Conservation (phyloP, 2,797 vertebrate species). For the Microtus californicus region DNA sequence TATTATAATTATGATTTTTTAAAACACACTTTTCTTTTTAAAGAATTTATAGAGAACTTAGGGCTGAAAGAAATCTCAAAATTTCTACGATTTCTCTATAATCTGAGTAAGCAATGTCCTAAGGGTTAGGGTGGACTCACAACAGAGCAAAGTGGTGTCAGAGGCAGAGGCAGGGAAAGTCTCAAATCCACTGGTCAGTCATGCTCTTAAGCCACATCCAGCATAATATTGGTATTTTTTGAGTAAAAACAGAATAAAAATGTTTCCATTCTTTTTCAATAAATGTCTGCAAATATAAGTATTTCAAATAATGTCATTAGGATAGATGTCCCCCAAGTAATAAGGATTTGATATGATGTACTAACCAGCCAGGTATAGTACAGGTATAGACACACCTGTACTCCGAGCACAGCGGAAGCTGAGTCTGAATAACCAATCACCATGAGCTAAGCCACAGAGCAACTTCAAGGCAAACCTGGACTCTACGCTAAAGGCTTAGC, state of each 20-base stretch:
- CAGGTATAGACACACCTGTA: not conserved
- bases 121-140: not conserved
- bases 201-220: no score
- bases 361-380: not conserved
- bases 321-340: not conserved
- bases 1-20: not conserved
- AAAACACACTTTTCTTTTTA: slow-evolving; percentile 1
- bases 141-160: not conserved
- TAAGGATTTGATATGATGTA: not conserved
- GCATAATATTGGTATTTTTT: not conserved
- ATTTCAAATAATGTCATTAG: slow-evolving; percentile 12
- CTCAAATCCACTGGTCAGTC: not conserved
- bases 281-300: not conserved
- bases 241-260: not conserved
- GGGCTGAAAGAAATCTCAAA: not conserved
- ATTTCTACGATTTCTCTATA: not conserved
- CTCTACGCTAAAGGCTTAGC: not conserved
- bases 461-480: not conserved
- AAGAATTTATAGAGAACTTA: not conserved
- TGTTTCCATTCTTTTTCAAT: not conserved
- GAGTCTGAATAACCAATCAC: not conserved
- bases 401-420: not conserved
- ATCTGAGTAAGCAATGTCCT: not conserved
- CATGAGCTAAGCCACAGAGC: not conserved
- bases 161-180: not conserved